A percentile compares a stretch with the other conserved stretches of the same genome.
Conservation (phyloP, 2,888 invertebrate genomes). For the Xestia sexstrigata region DNA sequence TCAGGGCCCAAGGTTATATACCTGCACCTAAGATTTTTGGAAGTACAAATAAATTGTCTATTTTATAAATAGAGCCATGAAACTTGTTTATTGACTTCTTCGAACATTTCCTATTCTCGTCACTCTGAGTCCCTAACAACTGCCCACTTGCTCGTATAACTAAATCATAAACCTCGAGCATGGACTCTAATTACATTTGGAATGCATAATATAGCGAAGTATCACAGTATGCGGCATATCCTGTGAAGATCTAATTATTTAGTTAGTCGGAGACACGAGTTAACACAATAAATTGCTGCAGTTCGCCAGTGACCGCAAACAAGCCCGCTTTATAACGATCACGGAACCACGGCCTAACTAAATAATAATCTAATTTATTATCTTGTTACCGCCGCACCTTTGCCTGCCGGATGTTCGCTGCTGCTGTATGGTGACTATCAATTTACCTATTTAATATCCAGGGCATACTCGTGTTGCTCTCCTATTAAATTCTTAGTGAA, state of each 20-base stretch:
- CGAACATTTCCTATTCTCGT: constrained; percentile 6
- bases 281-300: constrained; percentile 67
- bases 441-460: constrained; percentile 26
- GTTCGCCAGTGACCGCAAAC: constrained; percentile 61
- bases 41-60: background rate
- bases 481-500: constrained; percentile 15
- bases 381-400: constrained; percentile 50
- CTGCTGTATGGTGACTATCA: constrained; percentile 13
- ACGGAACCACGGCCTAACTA: constrained; percentile 60
- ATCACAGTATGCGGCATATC: constrained; percentile 31
- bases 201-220: constrained; percentile 45
- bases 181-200: constrained; percentile 45
- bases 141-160: constrained; percentile 27
- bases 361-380: constrained; percentile 65
- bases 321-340: constrained; percentile 67
- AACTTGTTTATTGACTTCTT: background rate
- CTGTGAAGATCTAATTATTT: constrained; percentile 62
- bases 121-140: constrained; percentile 24
- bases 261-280: constrained; percentile 55
- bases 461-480: constrained; percentile 23
- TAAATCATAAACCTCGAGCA: constrained; percentile 45
- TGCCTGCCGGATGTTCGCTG: constrained; percentile 17
- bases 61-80: background rate
- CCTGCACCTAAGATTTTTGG: background rate
- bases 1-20: background rate